Percentiles rank a stretch among this genome's conserved stretches.
Conservation (phyloP, 2,797 vertebrate genomes). For the Enteromius mattozi region DNA sequence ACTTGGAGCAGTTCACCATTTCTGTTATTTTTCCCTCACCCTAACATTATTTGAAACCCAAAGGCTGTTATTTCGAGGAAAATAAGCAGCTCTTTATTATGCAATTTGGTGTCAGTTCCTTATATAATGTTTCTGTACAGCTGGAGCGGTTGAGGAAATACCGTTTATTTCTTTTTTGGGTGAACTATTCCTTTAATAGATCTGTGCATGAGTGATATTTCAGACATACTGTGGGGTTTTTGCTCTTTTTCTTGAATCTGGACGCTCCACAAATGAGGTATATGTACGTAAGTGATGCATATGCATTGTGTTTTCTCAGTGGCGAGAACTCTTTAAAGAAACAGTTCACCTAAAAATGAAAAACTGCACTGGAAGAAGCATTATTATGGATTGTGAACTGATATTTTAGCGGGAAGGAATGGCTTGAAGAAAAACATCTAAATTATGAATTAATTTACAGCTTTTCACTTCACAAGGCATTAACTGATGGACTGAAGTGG, state of each 20-base stretch:
- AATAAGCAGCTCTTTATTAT: not conserved
- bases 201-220: not conserved
- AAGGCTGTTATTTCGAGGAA: not conserved
- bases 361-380: not conserved
- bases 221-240: conserved; percentile 19
- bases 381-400: not conserved
- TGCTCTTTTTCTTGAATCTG: conserved; percentile 59
- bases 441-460: not conserved
- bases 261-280: conserved; percentile 79
- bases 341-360: not conserved
- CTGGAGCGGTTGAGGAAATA: not conserved
- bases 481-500: not conserved
- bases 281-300: conserved; percentile 70
- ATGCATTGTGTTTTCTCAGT: conserved; percentile 68
- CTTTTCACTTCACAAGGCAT: not conserved
- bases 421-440: not conserved
- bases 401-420: not conserved
- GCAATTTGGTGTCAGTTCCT: not conserved
- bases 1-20: not conserved
- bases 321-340: conserved; percentile 53
- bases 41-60: not conserved
- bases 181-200: not conserved
- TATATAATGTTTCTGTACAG: not conserved
- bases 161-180: not conserved
- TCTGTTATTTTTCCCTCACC: conserved; percentile 6